These are phyloP conservation scores for Syngnathus typhle DNA, from an alignment of 2,113 vertebrate species.

Conservation along the genomic window DNA sequence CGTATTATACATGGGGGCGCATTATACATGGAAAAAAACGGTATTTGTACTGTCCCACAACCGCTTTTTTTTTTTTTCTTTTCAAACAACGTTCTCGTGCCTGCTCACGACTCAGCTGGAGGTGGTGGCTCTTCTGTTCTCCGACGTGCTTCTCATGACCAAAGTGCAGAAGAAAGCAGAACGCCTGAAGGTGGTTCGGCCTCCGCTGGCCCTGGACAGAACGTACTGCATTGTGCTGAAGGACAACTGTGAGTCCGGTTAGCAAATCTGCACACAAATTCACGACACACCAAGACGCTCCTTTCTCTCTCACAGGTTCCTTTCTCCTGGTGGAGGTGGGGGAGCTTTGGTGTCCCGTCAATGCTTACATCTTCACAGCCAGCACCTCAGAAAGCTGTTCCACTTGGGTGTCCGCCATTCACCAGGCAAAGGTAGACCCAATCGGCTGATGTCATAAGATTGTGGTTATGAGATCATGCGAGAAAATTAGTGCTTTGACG, in stretches of 20 bases:
- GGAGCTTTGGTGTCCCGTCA: constrained; percentile 63
- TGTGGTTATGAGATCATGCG: too few relatives aligned
- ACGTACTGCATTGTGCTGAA: constrained; percentile 64
- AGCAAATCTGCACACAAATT: not conserved
- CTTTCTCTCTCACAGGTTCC: constrained; percentile 52
- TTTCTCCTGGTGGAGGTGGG: constrained; percentile 71
- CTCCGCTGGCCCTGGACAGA: constrained; percentile 77
- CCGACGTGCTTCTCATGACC: constrained; percentile 77
- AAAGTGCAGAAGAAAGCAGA: constrained; percentile 77
- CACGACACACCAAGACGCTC: not conserved
- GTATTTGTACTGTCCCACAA: too few relatives aligned
- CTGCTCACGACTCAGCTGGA: constrained; percentile 62
- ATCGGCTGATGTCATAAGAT: too few relatives aligned
- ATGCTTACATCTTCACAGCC: constrained; percentile 60
- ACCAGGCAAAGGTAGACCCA: constrained; percentile 58
- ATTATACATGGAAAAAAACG: too few relatives aligned
- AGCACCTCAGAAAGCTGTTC: constrained; percentile 56
- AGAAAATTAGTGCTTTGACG: too few relatives aligned
- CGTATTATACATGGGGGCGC: too few relatives aligned
- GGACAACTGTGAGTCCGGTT: constrained; percentile 70
- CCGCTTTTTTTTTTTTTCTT: not conserved
- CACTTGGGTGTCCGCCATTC: constrained; percentile 63
- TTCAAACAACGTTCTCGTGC: not conserved
- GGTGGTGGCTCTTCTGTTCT: constrained; percentile 77
- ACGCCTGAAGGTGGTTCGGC: constrained; percentile 73